Conservation (phyloP, 2,797 vertebrate species). For the Tinamus major region DNA sequence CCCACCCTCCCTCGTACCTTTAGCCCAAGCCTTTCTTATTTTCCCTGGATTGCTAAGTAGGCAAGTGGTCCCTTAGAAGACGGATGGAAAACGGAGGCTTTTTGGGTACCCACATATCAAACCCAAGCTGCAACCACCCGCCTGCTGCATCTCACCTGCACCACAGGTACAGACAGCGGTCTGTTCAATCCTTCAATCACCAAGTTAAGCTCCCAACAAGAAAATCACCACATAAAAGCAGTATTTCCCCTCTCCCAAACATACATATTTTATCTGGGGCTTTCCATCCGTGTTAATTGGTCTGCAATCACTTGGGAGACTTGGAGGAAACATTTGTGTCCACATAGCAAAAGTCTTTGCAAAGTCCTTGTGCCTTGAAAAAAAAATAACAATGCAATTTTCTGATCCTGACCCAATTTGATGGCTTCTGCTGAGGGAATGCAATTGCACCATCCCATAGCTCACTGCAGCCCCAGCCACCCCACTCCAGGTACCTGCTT, state of each 20-base stretch:
- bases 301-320: background rate
- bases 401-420: fast-evolving
- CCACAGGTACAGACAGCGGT: background rate
- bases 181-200: background rate
- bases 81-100: fast-evolving
- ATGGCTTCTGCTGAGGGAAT: background rate
- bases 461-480: no score
- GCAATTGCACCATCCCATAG: background rate
- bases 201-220: background rate
- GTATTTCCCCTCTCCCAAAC: background rate
- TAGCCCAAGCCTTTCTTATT: constrained; percentile 17
- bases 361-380: background rate
- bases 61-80: background rate
- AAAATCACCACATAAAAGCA: background rate
- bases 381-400: background rate
- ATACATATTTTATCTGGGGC: background rate
- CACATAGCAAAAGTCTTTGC: fast-evolving
- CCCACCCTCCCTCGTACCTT: background rate
- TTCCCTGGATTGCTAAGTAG: background rate
- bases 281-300: background rate
- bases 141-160: fast-evolving
- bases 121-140: background rate
- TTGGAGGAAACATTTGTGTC: background rate
- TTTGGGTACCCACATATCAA: background rate
- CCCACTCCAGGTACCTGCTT: no score